A percentile compares a stretch with the other conserved stretches of the same genome.
phyloP scores from a whole-genome alignment of 2,888 invertebrate species.

The Neuroscelio doddi region DNA sequence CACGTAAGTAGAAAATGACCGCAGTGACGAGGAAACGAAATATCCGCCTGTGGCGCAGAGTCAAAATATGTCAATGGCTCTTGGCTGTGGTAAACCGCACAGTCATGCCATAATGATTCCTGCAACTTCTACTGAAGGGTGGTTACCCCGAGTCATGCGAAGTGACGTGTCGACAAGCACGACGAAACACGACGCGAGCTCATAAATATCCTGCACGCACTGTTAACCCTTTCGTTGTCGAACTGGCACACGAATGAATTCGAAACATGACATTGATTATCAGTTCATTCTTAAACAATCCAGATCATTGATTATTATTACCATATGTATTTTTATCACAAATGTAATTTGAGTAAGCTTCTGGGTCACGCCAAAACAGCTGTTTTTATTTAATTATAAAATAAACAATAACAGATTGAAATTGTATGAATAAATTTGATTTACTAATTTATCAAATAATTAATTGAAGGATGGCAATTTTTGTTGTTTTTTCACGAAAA shows the following conservation, averaged over 20 bases:
- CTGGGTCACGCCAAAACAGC: too few species aligned
- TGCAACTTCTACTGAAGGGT: constrained; percentile 33
- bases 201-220: constrained; percentile 21
- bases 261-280: constrained; percentile 3
- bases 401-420: too few species aligned
- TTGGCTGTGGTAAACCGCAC: constrained; percentile 64
- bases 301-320: too few species aligned
- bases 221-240: constrained; percentile 6
- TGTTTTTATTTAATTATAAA: too few species aligned
- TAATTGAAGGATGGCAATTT: too few species aligned
- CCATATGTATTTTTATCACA: too few species aligned
- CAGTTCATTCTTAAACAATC: too few species aligned
- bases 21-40: constrained; percentile 24
- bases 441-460: too few species aligned
- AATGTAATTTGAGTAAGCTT: too few species aligned
- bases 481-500: too few species aligned
- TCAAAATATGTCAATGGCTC: constrained; percentile 69
- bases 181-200: constrained; percentile 40
- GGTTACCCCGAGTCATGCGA: constrained; percentile 63
- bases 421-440: too few species aligned
- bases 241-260: constrained; percentile 13
- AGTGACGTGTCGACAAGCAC: constrained; percentile 67
- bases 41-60: constrained; percentile 50
- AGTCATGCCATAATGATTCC: constrained; percentile 39
- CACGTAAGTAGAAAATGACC: constrained; percentile 17